phyloP scores from a whole-genome alignment of 1,140 invertebrate genomes.

The Drosophila chauvacae region DNA sequence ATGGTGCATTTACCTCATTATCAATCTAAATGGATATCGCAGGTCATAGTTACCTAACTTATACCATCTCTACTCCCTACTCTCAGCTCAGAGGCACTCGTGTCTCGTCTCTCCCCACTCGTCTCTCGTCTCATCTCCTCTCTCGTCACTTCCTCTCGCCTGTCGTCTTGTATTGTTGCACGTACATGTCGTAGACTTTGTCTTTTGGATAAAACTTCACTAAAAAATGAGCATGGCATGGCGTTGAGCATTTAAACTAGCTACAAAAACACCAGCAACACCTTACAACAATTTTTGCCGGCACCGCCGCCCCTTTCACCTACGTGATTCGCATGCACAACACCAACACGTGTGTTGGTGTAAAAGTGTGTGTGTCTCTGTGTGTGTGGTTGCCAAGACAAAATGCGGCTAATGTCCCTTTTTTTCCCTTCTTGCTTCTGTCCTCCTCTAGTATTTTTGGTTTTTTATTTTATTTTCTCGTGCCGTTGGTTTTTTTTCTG shows the following conservation, averaged over 20 bases:
- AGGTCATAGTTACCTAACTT: conserved; percentile 41
- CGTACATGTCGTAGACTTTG: conserved; percentile 78
- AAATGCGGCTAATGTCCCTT: conserved; percentile 81
- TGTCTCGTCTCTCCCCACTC: neutral
- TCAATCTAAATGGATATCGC: conserved; percentile 77
- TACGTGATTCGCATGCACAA: conserved; percentile 59
- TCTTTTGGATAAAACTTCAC: conserved; percentile 78
- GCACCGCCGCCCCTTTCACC: conserved; percentile 1
- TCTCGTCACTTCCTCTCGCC: conserved; percentile 7
- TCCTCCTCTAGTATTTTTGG: conserved; percentile 1
- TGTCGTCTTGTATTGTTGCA: conserved; percentile 68
- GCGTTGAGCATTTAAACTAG: conserved; percentile 82
- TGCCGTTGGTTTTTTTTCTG: conserved; percentile 8
- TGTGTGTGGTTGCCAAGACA: conserved; percentile 68
- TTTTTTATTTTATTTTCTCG: conserved; percentile 24
- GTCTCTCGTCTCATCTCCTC: neutral
- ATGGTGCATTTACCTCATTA: conserved; percentile 53
- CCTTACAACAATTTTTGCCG: conserved; percentile 21
- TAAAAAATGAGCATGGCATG: conserved; percentile 81
- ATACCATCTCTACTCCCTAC: conserved; percentile 8
- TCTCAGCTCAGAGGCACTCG: neutral
- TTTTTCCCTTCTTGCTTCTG: neutral
- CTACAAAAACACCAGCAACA: conserved; percentile 75
- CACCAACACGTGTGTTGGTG: conserved; percentile 53
- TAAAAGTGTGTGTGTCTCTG: conserved; percentile 1